phyloP scores from a whole-genome alignment of 2,888 invertebrate species.

The Agrilus cyanescens region DNA sequence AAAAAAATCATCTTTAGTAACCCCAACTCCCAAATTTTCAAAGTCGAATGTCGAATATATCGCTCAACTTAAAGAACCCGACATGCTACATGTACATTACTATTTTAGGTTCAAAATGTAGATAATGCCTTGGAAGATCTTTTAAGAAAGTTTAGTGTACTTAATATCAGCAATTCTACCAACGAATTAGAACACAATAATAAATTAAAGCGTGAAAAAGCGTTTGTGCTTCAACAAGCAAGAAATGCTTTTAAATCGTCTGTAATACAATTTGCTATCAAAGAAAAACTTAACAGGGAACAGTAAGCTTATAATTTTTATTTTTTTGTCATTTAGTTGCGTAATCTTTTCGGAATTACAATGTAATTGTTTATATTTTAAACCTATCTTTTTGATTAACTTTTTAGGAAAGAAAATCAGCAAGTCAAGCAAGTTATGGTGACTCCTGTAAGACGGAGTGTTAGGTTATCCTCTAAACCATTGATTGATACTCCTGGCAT shows the following conservation, averaged over 20 bases:
- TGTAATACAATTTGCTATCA: constrained; percentile 46
- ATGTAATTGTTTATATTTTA: neutral
- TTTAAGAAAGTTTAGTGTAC: constrained; percentile 45
- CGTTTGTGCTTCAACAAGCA: constrained; percentile 35
- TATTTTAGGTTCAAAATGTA: constrained; percentile 37
- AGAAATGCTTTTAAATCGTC: constrained; percentile 48
- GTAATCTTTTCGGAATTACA: neutral
- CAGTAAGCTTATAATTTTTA: constrained; percentile 21
- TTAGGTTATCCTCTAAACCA: constrained; percentile 20
- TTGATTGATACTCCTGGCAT: constrained; percentile 8
- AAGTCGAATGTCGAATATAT: neutral
- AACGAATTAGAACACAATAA: constrained; percentile 19
- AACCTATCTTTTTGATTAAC: neutral
- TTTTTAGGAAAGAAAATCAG: neutral
- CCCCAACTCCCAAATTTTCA: neutral
- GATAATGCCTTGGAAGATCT: constrained; percentile 44
- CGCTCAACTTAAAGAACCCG: neutral
- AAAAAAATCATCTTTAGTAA: neutral
- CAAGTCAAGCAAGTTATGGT: constrained; percentile 26
- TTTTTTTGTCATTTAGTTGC: constrained; percentile 3
- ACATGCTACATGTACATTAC: neutral
- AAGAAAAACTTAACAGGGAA: constrained; percentile 19
- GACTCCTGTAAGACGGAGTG: constrained; percentile 39
- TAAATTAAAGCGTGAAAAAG: constrained; percentile 14
- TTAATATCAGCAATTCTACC: constrained; percentile 39